These are phyloP conservation scores for Nautilus pompilius DNA, from an alignment of 1,140 invertebrate genomes.

Conservation along the genomic window DNA sequence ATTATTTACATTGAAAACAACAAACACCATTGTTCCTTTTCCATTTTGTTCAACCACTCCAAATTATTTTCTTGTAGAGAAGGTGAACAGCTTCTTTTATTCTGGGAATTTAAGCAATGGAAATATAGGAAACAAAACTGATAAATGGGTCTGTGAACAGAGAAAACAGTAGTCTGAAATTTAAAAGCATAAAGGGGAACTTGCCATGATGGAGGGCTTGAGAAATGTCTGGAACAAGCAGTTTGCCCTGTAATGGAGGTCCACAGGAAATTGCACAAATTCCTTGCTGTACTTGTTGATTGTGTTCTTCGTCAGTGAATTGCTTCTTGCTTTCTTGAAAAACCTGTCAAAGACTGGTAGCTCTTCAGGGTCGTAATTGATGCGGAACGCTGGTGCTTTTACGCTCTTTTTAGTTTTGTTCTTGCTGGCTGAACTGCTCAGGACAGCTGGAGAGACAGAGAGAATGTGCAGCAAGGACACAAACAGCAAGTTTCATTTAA, in stretches of 20 bases:
- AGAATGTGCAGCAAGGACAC: too few relatives aligned
- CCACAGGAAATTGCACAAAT: constrained; percentile 55
- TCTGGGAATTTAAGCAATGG: too few relatives aligned
- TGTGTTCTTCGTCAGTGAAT: constrained; percentile 50
- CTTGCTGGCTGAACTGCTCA: too few relatives aligned
- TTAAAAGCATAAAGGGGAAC: neutral
- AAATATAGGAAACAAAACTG: neutral
- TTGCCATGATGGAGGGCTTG: constrained; percentile 41
- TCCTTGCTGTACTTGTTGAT: constrained; percentile 52
- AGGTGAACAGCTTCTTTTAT: too few relatives aligned
- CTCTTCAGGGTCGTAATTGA: constrained; percentile 39
- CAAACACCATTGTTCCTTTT: neutral
- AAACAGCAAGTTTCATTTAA: too few relatives aligned
- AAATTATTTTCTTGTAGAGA: too few relatives aligned
- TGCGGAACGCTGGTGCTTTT: constrained; percentile 38
- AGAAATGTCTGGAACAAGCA: constrained; percentile 50
- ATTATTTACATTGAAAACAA: neutral
- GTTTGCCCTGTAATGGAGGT: constrained; percentile 55
- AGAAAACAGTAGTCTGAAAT: too few relatives aligned
- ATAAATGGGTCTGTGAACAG: neutral
- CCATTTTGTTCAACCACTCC: neutral
- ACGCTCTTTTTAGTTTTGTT: too few relatives aligned
- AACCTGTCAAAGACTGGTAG: constrained; percentile 38
- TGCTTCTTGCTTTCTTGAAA: constrained; percentile 44
- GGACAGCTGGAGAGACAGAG: too few relatives aligned